These are phyloP conservation scores for Chlamydotis undulata DNA, from an alignment of 2,113 vertebrate species.

Conservation along the genomic window DNA sequence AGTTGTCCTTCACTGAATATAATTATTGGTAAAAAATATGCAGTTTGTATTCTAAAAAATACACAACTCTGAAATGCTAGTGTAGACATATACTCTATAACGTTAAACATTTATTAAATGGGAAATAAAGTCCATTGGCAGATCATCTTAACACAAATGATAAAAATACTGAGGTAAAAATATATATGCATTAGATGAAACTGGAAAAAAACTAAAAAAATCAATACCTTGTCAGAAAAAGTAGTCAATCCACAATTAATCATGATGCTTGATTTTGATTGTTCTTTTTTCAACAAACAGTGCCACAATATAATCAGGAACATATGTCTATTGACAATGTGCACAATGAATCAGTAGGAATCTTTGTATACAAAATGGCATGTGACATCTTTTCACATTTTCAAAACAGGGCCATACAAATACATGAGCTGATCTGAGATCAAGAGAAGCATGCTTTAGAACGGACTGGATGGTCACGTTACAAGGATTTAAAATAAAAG, in stretches of 20 bases:
- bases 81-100: constrained; percentile 35
- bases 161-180: constrained; percentile 47
- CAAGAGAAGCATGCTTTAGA: background rate
- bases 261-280: constrained; percentile 20
- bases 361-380: background rate
- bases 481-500: background rate
- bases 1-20: constrained; percentile 70
- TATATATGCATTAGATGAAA: constrained; percentile 23
- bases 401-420: constrained; percentile 26
- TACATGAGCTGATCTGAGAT: background rate
- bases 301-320: constrained; percentile 25
- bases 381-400: constrained; percentile 44
- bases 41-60: constrained; percentile 21
- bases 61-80: constrained; percentile 20
- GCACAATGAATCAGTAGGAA: constrained; percentile 20
- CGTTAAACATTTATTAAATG: constrained; percentile 30
- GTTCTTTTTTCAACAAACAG: constrained; percentile 27
- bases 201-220: background rate
- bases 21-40: constrained; percentile 9
- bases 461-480: background rate
- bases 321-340: background rate
- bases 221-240: constrained; percentile 24
- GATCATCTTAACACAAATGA: constrained; percentile 19
- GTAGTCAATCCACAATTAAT: constrained; percentile 62
- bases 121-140: constrained; percentile 15